phyloP scores from a whole-genome alignment of 1,140 invertebrate genomes.

The Armadillidium nasatum region DNA sequence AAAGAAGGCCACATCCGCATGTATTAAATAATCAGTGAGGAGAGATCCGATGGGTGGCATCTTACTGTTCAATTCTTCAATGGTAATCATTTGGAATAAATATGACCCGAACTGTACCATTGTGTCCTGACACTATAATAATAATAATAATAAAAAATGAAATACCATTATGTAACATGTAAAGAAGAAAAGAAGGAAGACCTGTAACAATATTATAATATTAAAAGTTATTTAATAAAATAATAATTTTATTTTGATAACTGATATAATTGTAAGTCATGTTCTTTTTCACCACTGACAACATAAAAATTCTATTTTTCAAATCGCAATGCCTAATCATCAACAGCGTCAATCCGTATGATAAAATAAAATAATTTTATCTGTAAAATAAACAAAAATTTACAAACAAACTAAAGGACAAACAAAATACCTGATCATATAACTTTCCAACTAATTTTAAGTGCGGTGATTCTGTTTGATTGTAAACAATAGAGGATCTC shows the following conservation, averaged over 20 bases:
- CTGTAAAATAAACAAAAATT: too few relatives aligned
- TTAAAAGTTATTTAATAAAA: too few relatives aligned
- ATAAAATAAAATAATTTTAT: too few relatives aligned
- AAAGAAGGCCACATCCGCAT: conserved; percentile 94
- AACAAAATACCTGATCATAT: conserved; percentile 52
- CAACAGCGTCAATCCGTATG: too few relatives aligned
- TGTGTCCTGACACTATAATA: conserved; percentile 88
- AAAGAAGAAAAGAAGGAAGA: neutral
- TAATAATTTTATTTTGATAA: too few relatives aligned
- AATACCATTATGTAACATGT: neutral
- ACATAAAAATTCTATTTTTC: too few relatives aligned
- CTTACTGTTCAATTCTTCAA: conserved; percentile 87
- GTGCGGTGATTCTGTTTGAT: conserved; percentile 79
- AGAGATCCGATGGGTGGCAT: conserved; percentile 84
- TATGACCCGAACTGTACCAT: conserved; percentile 97
- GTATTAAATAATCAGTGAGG: conserved; percentile 87
- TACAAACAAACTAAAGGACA: neutral
- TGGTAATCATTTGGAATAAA: conserved; percentile 81
- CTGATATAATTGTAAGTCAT: too few relatives aligned
- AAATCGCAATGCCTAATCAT: too few relatives aligned
- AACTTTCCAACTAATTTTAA: conserved; percentile 78
- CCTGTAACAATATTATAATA: too few relatives aligned
- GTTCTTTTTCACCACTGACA: too few relatives aligned
- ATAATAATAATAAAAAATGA: too few relatives aligned
- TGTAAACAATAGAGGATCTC: conserved; percentile 84